Evolutionary conservation across 2,888 invertebrate genomes (phyloP), one percentile per base, ranked within the genome.

Genomic region (Thecophora atra): DNA sequence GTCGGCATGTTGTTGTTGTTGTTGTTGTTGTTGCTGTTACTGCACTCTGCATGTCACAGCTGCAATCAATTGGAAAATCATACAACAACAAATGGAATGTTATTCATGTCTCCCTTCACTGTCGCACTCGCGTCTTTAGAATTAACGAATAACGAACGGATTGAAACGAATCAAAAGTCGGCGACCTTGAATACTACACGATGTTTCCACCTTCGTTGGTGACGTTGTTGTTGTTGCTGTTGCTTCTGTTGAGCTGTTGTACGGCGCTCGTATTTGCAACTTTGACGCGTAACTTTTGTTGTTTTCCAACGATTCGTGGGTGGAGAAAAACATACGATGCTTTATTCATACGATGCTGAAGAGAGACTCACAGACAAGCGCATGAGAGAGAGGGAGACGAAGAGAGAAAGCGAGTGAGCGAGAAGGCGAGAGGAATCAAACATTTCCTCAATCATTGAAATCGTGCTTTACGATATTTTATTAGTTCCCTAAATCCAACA

Each of bases 191-290:
- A 28, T 30, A 58, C 37, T 24, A 42, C 52, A 30, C 52, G 64
- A 64, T 52, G 24, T 19, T 19, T 1, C 13, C 13, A 24, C 21
- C 11, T 6, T 44, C 26, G 68, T 24, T 26, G 26, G n/a, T 26
- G 51, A 62, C 42, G 52, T 67, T 72, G 60, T 30, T 71, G 65
- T 65, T 56, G 37, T 58, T 44, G 47, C 58, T 60, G 58, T 24
- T 58, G 26, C 21, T 64, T 37, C 21, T 71, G 51, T 56, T 72
- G 15, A 52, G 28, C 52, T 17, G 52, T n/a, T 30, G 13, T 6
- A 51, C 28, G 26, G n/a, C 28, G 13, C 15, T 24, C 28, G 58
- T 58, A 26, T 58, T 11, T 30, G 30, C 11, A 11, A 8, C 7
- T 37, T 6, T 37, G 37, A n/a, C 11, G 37, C 37, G 11, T 37